phyloP scores from a whole-genome alignment of 1,140 invertebrate genomes.

The Littorina saxatilis region DNA sequence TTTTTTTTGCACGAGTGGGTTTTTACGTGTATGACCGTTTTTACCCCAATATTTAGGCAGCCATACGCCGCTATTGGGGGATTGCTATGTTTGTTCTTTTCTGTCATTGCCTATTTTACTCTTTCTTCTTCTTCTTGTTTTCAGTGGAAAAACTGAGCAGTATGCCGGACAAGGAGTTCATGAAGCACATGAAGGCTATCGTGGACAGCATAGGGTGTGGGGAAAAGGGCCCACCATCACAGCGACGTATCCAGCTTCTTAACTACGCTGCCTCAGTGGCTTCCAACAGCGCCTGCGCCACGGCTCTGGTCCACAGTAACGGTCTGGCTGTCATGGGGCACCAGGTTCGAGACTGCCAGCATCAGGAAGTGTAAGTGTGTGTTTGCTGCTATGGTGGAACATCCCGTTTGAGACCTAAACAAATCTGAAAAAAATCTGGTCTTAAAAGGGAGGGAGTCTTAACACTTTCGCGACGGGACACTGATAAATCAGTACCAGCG shows the following conservation, averaged over 20 bases:
- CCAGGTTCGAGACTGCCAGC: constrained; percentile 70
- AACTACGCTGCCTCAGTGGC: constrained; percentile 70
- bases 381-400: no score
- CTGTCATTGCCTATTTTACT: no score
- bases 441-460: no score
- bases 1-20: no score
- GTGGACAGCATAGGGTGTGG: constrained; percentile 58
- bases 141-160: constrained; percentile 68
- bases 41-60: no score
- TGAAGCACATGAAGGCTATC: constrained; percentile 67
- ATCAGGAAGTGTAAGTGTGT: constrained; percentile 72
- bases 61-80: no score
- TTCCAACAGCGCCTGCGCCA: constrained; percentile 55
- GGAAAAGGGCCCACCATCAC: constrained; percentile 73
- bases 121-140: constrained; percentile 30
- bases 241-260: constrained; percentile 72
- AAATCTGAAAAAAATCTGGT: no score
- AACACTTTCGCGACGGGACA: no score
- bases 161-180: constrained; percentile 69
- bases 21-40: no score
- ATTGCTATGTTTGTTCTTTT: no score
- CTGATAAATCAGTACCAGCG: no score
- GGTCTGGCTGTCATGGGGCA: constrained; percentile 61
- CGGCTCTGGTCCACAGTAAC: constrained; percentile 52
- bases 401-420: no score